Evolutionary conservation across 1,140 invertebrate genomes (phyloP), one percentile per base, ranked within the genome.

Genomic region (Tetramorium simillimum): DNA sequence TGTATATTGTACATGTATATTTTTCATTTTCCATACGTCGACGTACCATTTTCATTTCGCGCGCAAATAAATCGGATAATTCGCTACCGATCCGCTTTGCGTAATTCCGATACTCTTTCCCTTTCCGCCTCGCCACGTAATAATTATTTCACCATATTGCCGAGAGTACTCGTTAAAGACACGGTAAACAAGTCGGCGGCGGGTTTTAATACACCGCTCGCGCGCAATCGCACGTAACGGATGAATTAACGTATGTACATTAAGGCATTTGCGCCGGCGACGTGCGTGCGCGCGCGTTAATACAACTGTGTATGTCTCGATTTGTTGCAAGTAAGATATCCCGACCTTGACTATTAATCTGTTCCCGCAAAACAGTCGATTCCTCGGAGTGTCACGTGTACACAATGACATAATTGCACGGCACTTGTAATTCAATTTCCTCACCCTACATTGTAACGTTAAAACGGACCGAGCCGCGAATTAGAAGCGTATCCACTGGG

Each of bases 281-380:
- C 12, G 63, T 40, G n/a, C 40, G 2, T 43, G 37, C 10, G 65
- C 3, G 40, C 18, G 63, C 63, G 63, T 1, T 18, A 14, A 14
- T 16, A 49, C n/a, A n/a, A 18, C 51, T 7, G 40, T 0, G 65
- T 21, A 7, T 6, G n/a, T 46, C 65, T 21, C 72, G 37, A 75
- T 60, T 65, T 49, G n/a, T 72, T 89, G 33, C 28, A 12, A 51
- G 88, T 78, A 63, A 33, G 69, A 40, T 21, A 21, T 53, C 43
- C 40, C 75, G 63, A 84, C 88, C 88, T 86, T 84, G 77, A 28
- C 69, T n/a, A 53, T n/a, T 72, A 67, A 67, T 67, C 40, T 76
- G 65, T 85, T 85, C 58, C 58, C 72, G 82, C 72, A 51, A 85
- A 85, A 62, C 63, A 24, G 53, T 46, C 85, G 76, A 84, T 70